These are phyloP conservation scores for Nesospiza acunhae DNA, from an alignment of 2,113 vertebrate species.

Conservation along the genomic window DNA sequence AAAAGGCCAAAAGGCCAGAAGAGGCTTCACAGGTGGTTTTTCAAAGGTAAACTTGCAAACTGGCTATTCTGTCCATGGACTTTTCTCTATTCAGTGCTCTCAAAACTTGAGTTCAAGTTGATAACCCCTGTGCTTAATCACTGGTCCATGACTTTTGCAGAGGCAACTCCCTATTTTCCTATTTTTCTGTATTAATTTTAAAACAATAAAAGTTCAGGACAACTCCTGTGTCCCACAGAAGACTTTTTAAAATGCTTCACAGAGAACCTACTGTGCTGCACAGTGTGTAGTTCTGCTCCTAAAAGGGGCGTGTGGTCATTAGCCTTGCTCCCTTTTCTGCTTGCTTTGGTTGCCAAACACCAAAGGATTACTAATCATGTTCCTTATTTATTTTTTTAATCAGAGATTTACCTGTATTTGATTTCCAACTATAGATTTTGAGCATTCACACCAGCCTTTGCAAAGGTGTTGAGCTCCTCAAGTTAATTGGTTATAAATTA, in stretches of 20 bases:
- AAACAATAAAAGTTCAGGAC: neutral
- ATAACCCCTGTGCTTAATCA: neutral
- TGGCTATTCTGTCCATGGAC: neutral
- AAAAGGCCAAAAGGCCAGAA: neutral
- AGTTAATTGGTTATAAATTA: conserved; percentile 23
- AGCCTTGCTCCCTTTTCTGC: neutral
- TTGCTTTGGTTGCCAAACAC: neutral
- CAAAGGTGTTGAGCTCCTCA: neutral
- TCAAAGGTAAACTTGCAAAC: neutral
- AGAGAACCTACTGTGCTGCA: neutral
- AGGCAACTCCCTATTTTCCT: neutral
- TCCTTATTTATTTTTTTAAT: neutral
- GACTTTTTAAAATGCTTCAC: neutral
- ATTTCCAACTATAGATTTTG: neutral
- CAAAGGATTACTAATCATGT: neutral
- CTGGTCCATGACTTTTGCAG: neutral
- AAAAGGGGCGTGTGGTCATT: neutral
- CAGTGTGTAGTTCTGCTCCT: neutral
- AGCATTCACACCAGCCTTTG: neutral
- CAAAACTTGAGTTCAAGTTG: neutral
- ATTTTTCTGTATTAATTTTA: neutral
- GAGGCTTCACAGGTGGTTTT: neutral
- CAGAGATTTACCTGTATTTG: neutral
- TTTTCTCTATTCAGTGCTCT: neutral
- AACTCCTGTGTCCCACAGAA: neutral